These are phyloP conservation scores for Drosophila insularis DNA, from an alignment of 1,140 invertebrate genomes.

Conservation along the genomic window DNA sequence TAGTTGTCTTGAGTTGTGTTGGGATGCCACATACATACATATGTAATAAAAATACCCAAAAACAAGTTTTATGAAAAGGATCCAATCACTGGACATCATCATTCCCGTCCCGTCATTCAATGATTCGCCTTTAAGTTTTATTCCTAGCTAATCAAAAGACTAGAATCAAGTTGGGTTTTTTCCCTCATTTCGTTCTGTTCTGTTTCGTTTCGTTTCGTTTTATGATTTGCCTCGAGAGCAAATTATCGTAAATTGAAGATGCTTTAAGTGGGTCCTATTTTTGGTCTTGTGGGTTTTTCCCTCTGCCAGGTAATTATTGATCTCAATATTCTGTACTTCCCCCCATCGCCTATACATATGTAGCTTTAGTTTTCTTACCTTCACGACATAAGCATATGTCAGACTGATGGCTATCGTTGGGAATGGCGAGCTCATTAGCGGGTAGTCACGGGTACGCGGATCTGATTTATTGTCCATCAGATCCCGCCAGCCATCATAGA, in stretches of 20 bases:
- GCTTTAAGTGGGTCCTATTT: conserved; percentile 10
- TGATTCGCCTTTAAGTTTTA: not conserved
- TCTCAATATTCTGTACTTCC: conserved; percentile 23
- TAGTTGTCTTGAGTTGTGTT: conserved; percentile 13
- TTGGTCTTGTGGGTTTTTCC: conserved; percentile 25
- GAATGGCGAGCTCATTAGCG: conserved; percentile 91
- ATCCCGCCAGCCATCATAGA: conserved; percentile 85
- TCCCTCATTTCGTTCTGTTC: not conserved
- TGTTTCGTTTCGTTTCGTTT: not conserved
- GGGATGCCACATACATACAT: conserved; percentile 21
- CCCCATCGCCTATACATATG: not conserved
- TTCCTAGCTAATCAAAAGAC: conserved; percentile 22
- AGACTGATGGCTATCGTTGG: conserved; percentile 91
- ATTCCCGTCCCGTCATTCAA: not conserved
- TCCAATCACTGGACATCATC: conserved; percentile 12
- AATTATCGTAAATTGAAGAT: conserved; percentile 20
- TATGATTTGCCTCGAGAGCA: not conserved
- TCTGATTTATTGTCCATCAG: conserved; percentile 90
- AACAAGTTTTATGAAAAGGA: conserved; percentile 49
- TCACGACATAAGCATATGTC: conserved; percentile 90
- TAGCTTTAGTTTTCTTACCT: conserved; percentile 83
- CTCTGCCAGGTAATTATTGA: conserved; percentile 47
- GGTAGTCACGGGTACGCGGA: conserved; percentile 91
- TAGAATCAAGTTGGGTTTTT: conserved; percentile 19
- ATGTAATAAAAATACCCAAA: conserved; percentile 37